These are phyloP conservation scores for Ceratosolen solmsi DNA, from an alignment of 1,140 invertebrate genomes.

Conservation along the genomic window DNA sequence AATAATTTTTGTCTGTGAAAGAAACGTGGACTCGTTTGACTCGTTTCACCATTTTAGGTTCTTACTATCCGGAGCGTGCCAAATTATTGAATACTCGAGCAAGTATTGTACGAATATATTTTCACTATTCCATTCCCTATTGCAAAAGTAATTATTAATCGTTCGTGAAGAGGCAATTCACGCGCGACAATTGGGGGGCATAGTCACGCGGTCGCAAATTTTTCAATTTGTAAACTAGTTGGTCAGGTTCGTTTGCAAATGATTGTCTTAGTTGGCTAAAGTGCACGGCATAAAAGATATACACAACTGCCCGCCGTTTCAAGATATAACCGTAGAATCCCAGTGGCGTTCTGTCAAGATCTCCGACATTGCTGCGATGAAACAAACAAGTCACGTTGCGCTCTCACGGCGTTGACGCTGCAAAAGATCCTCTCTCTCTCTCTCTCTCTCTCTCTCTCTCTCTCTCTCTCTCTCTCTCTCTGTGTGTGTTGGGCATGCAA, in stretches of 20 bases:
- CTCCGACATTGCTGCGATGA: slow-evolving; percentile 11
- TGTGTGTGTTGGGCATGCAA: no score
- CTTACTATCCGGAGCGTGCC: neutral
- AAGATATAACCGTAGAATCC: neutral
- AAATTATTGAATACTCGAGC: neutral
- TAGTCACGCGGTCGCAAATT: neutral
- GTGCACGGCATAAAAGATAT: no score
- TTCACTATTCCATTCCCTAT: no score
- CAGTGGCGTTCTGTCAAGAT: neutral
- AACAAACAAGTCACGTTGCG: slow-evolving; percentile 36
- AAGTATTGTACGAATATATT: neutral
- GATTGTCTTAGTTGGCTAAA: no score
- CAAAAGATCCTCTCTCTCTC: neutral
- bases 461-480: no score
- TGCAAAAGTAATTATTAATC: neutral
- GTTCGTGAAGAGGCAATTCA: neutral
- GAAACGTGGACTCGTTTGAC: neutral
- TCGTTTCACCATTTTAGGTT: neutral
- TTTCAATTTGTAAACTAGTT: neutral
- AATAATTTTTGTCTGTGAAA: no score
- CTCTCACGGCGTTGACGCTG: slow-evolving; percentile 20
- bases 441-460: neutral
- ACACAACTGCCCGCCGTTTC: neutral
- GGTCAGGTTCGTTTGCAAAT: no score
- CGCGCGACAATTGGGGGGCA: neutral